phyloP scores from a whole-genome alignment of 2,113 vertebrate genomes.

The Phalacrocorax carbo region DNA sequence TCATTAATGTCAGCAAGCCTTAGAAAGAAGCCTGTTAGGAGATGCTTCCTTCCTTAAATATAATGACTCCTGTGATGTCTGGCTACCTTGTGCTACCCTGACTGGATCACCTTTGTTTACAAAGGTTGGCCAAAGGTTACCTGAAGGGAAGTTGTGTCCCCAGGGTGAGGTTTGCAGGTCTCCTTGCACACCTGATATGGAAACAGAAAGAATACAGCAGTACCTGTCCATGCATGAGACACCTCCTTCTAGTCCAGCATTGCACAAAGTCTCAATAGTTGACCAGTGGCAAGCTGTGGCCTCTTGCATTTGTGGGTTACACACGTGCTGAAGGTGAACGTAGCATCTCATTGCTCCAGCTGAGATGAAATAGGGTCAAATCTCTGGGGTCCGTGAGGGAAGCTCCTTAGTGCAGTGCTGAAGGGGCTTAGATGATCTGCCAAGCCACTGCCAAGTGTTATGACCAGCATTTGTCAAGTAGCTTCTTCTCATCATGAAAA shows the following conservation, averaged over 20 bases:
- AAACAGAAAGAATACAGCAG: neutral
- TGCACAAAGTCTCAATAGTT: neutral
- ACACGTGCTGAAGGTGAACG: neutral
- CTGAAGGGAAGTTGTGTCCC: neutral
- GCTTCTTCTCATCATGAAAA: neutral
- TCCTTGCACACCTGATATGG: neutral
- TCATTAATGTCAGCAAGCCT: neutral
- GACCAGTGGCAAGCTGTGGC: neutral
- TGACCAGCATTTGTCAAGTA: neutral
- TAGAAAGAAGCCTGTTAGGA: neutral
- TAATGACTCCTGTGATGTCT: neutral
- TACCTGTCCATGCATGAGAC: rapidly evolving
- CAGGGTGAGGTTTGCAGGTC: neutral
- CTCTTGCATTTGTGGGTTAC: neutral
- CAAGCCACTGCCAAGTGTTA: neutral
- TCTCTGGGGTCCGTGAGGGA: neutral
- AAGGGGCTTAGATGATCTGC: neutral
- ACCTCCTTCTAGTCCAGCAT: neutral
- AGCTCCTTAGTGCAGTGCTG: neutral
- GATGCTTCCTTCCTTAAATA: neutral
- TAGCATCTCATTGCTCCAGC: neutral
- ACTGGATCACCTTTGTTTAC: neutral
- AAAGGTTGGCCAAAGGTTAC: neutral
- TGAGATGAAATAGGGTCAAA: neutral
- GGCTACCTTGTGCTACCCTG: neutral